Conservation (phyloP, 1,140 invertebrate genomes). For the Brachionus calyciflorus region DNA sequence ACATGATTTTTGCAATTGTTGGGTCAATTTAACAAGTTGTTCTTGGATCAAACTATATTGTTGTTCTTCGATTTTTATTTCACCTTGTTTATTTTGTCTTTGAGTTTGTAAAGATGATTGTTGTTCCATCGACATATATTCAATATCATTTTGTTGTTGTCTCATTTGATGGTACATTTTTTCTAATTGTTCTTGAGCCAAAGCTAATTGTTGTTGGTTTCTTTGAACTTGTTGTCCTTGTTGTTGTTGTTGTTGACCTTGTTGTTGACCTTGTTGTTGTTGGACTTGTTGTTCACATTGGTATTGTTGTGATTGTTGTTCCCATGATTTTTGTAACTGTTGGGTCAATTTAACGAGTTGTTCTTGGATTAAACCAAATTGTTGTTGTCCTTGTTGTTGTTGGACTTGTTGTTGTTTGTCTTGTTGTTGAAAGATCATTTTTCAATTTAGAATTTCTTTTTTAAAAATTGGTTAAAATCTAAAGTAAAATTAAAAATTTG, state of each 20-base stretch:
- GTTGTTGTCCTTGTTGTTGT: background rate
- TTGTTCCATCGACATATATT: no score
- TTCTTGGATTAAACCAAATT: background rate
- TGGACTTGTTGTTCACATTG: background rate
- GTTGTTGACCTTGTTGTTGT: background rate
- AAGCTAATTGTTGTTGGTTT: background rate
- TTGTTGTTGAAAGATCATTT: constrained; percentile 37
- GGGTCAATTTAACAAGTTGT: background rate
- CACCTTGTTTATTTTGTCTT: no score
- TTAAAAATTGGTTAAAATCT: constrained; percentile 19
- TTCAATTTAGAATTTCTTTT: background rate
- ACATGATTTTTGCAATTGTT: background rate
- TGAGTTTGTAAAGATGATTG: no score
- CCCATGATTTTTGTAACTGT: background rate
- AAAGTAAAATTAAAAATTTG: background rate
- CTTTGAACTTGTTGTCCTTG: background rate
- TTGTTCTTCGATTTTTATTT: background rate
- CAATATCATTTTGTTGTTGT: background rate
- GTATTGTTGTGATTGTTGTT: background rate
- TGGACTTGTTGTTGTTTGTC: background rate
- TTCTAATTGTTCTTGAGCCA: background rate
- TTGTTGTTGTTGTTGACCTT: constrained; percentile 4
- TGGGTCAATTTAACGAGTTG: background rate
- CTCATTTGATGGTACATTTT: background rate
- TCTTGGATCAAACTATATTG: background rate